Evolutionary conservation across 92 coral and sea anemone species (phyloP).

Genomic region (Porites lobata): DNA sequence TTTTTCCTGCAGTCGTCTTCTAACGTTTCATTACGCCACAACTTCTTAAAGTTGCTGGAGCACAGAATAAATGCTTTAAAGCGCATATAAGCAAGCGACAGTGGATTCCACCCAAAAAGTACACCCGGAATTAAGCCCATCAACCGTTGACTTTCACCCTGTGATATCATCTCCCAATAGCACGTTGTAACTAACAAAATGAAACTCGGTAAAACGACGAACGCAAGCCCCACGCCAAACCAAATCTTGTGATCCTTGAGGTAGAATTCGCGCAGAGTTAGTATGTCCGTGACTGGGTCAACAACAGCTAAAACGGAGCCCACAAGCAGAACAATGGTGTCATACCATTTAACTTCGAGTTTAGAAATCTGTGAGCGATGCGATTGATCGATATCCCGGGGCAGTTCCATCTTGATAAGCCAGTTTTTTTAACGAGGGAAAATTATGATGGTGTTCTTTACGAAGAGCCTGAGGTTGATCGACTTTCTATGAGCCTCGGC

Average conservation of each 20-base stretch:
- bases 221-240: neutral
- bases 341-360: slow-evolving; percentile 8
- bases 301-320: slow-evolving; percentile 17
- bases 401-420: no score
- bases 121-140: neutral
- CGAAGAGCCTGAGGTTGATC: no score
- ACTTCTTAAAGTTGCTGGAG: slow-evolving; percentile 3
- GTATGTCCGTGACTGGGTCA: slow-evolving; percentile 34
- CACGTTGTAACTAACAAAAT: neutral
- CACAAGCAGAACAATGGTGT: slow-evolving; percentile 3
- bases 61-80: slow-evolving; percentile 16
- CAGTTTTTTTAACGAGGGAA: no score
- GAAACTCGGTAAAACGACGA: slow-evolving; percentile 13
- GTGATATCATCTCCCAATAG: no score
- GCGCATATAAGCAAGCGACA: neutral
- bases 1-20: neutral
- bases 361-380: no score
- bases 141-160: no score
- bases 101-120: slow-evolving; percentile 11
- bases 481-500: no score
- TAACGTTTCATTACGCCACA: neutral
- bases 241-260: slow-evolving; percentile 9
- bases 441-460: no score
- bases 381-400: no score
- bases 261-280: slow-evolving; percentile 27